A percentile compares a stretch with the other conserved stretches of the same genome.
These are phyloP conservation scores for Piprites chloris DNA, from an alignment of 2,113 vertebrate species.

Conservation along the genomic window DNA sequence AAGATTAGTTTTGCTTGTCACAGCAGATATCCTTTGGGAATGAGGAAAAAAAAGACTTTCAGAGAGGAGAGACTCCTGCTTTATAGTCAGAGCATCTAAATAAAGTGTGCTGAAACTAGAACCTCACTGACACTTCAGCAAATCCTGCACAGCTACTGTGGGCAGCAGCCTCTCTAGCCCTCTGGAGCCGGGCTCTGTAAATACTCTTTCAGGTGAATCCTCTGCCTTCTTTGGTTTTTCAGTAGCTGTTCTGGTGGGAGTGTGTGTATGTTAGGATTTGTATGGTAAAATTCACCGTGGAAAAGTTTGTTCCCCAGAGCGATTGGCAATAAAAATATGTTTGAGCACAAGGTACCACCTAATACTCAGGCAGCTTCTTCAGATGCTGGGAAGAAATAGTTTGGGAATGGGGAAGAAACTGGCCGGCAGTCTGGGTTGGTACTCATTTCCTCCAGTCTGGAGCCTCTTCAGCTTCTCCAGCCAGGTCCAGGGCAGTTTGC, in stretches of 20 bases:
- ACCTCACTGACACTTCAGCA: neutral
- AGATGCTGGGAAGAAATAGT: neutral
- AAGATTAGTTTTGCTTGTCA: neutral
- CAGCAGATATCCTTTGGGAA: neutral
- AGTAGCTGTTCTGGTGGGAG: neutral
- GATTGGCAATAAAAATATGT: neutral
- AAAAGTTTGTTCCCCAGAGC: neutral
- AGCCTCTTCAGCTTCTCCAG: neutral
- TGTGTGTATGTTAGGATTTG: neutral
- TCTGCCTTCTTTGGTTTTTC: neutral
- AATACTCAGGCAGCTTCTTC: neutral
- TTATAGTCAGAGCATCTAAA: neutral
- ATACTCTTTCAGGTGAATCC: neutral
- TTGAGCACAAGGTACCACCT: neutral
- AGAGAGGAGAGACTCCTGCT: neutral
- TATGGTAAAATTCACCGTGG: neutral
- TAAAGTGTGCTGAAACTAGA: neutral
- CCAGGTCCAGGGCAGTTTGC: rapidly evolving
- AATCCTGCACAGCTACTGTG: neutral
- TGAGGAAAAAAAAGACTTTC: neutral
- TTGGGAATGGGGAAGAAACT: neutral
- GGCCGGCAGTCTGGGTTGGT: neutral
- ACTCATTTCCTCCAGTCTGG: neutral
- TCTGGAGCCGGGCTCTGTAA: neutral
- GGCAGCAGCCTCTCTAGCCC: neutral